These are phyloP conservation scores for Drosophila auraria DNA, from an alignment of 1,140 invertebrate species.

Conservation along the genomic window DNA sequence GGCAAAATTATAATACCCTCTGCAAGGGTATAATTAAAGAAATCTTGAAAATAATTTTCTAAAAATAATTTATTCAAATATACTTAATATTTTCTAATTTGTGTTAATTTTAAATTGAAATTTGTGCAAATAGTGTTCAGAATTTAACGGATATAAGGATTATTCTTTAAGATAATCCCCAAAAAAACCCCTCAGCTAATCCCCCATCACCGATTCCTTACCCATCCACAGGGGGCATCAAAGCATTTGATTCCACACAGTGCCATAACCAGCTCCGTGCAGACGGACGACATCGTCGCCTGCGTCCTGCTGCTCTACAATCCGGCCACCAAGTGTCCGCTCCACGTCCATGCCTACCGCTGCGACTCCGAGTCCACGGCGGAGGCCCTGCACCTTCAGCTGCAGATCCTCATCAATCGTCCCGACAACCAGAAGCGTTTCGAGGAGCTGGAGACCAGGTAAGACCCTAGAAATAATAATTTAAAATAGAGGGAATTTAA, in stretches of 20 bases:
- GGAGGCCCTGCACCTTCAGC: slow-evolving; percentile 91
- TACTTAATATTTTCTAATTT: neutral
- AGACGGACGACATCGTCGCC: slow-evolving; percentile 95
- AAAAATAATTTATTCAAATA: too few species aligned
- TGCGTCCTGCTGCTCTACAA: slow-evolving; percentile 95
- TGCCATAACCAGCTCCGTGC: slow-evolving; percentile 94
- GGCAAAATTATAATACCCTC: too few species aligned
- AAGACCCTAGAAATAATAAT: neutral
- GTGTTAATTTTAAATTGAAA: neutral
- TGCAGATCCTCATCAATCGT: slow-evolving; percentile 92
- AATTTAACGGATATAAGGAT: too few species aligned
- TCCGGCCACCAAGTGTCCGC: slow-evolving; percentile 93
- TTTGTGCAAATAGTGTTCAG: too few species aligned
- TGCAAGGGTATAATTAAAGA: too few species aligned
- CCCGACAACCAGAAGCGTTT: slow-evolving; percentile 95
- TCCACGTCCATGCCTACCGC: slow-evolving; percentile 97
- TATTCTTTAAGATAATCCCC: neutral
- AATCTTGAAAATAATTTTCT: too few species aligned
- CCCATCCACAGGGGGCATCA: slow-evolving; percentile 87
- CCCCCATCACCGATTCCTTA: neutral
- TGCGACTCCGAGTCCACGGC: slow-evolving; percentile 98
- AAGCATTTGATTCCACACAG: slow-evolving; percentile 98
- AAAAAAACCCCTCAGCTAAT: too few species aligned
- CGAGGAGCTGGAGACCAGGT: slow-evolving; percentile 90
- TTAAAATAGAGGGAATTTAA: too few species aligned